Evolutionary conservation across 2,888 invertebrate species (phyloP).

Genomic region (Hypolimnas misippus): DNA sequence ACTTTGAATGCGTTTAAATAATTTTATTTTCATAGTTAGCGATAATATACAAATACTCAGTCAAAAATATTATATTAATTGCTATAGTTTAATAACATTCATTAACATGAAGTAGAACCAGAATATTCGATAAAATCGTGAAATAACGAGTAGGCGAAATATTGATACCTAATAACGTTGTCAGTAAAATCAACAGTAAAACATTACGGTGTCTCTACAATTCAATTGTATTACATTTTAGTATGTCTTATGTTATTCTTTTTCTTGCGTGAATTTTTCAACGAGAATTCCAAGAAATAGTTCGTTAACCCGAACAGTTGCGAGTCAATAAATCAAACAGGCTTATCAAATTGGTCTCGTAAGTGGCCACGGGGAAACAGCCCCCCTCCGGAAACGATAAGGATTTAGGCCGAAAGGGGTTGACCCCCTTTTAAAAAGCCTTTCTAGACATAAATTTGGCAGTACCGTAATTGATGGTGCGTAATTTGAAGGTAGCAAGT

Average conservation of each 20-base stretch:
- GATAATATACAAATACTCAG: too few species aligned
- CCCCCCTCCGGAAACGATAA: conserved; percentile 43
- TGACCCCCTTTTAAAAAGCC: conserved; percentile 25
- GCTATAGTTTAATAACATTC: too few species aligned
- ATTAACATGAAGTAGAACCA: too few species aligned
- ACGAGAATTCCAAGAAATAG: neutral
- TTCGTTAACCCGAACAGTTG: conserved; percentile 37
- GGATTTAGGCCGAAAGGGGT: conserved; percentile 43
- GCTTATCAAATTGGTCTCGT: conserved; percentile 37
- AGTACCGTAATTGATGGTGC: conserved; percentile 27
- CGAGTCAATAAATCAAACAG: conserved; percentile 38
- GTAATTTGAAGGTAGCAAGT: conserved; percentile 25
- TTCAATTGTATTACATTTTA: too few species aligned
- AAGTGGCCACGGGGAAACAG: conserved; percentile 31
- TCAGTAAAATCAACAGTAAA: too few species aligned
- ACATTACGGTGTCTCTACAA: too few species aligned
- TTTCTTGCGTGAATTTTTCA: neutral
- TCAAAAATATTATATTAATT: too few species aligned
- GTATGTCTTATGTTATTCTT: neutral
- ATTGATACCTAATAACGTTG: too few species aligned
- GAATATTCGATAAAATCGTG: too few species aligned
- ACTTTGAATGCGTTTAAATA: too few species aligned
- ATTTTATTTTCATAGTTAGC: too few species aligned
- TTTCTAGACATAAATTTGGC: conserved; percentile 24
- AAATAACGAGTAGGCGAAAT: too few species aligned